Evolutionary conservation across 2,113 vertebrate species (phyloP).

Genomic region (Microtus richardsoni): DNA sequence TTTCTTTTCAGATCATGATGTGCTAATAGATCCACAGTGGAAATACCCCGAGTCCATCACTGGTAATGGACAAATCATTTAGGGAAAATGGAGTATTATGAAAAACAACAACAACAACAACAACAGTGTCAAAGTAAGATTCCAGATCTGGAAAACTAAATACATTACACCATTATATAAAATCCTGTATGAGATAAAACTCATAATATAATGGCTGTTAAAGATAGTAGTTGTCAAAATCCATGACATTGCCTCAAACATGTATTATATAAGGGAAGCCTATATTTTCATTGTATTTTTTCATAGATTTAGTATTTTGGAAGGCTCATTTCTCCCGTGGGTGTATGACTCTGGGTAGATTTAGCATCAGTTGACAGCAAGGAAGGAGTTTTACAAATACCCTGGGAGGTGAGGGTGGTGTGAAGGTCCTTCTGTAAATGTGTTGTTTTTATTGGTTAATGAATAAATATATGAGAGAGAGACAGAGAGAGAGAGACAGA

Average conservation of each 20-base stretch:
- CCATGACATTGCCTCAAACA: neutral
- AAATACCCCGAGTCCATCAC: neutral
- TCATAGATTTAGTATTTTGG: constrained; percentile 21
- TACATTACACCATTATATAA: neutral
- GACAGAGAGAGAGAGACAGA: too few species aligned
- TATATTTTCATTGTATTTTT: neutral
- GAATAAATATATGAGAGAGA: too few species aligned
- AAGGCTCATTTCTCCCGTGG: neutral
- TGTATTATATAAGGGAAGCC: neutral
- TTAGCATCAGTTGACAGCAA: neutral
- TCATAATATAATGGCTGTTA: neutral
- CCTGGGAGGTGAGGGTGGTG: too few species aligned
- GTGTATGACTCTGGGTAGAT: neutral
- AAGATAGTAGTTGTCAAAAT: neutral
- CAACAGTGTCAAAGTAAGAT: neutral
- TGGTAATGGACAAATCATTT: neutral
- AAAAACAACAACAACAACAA: neutral
- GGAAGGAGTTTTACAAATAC: constrained; percentile 4
- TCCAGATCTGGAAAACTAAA: neutral
- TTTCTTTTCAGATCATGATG: neutral
- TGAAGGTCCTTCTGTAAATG: too few species aligned
- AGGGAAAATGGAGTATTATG: neutral
- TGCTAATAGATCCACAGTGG: neutral
- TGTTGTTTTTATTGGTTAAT: too few species aligned
- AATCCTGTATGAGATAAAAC: neutral